Base-by-base conservation (phyloP, 1,140 invertebrate species). In the Drosophila sturtevanti region DNA sequence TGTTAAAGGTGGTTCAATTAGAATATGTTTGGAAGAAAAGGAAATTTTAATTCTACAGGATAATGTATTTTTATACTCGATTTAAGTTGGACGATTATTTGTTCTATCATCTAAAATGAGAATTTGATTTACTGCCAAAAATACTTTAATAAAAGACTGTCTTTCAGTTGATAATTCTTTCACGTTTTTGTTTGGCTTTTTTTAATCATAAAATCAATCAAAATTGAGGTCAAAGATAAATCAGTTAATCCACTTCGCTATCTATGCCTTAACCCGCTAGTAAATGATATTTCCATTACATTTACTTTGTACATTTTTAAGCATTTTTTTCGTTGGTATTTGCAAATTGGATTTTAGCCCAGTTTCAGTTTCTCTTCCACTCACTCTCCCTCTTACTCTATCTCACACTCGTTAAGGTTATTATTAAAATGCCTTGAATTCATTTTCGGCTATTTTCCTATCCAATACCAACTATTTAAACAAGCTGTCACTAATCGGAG, bases 341-440 rank as follows among this genome's bases (percentile, higher is more conserved):
- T 48, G 41, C 41, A 48, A 48, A 48, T 48, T 48, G 41, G 41
- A 48, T 48, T 48, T 48, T 48, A 48, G 41, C 41, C 41, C 21
- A 48, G 41, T 48, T 48, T 48, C 41, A 16, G 14, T 44, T 5
- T 18, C 14, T 44, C 6, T 18, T 14, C 9, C 14, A 9, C 5
- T 16, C 14, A 6, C n/a, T 41, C 5, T 41, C 41, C 9, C 41
- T 44, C 41, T 44, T 14, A 6, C 38, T 2, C n/a, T 5, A 12
- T 38, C n/a, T 16, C n/a, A 1, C 14, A 16, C 14, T 48, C 6
- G 3, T 48, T 48, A 2, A 48, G 16, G 41, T 48, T 48, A 21
- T 48, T 48, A 48, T 48, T 48, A 48, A 48, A 48, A 48, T 48
- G 41, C 41, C 16, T 48, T 48, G 41, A 21, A 9, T 48, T 11